These are phyloP conservation scores for Pseudomyrmex pallidus DNA, from an alignment of 1,140 invertebrate species.

Conservation along the genomic window DNA sequence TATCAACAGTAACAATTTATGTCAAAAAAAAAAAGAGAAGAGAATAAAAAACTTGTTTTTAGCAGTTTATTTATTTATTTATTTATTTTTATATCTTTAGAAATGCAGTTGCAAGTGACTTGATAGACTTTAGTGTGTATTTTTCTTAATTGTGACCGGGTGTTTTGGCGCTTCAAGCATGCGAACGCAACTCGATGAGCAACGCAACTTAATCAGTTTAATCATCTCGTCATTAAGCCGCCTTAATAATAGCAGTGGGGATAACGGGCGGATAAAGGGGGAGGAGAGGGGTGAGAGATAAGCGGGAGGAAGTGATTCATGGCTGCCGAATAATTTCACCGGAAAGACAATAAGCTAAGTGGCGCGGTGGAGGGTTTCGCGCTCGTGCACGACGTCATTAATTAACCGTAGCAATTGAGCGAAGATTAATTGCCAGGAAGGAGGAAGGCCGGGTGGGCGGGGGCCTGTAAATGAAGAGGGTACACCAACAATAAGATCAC, in stretches of 20 bases:
- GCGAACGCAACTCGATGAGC: slow-evolving; percentile 33
- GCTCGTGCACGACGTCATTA: slow-evolving; percentile 75
- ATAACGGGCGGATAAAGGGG: background rate
- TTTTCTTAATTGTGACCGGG: slow-evolving; percentile 3
- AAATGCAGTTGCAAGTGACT: background rate
- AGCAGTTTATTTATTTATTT: background rate
- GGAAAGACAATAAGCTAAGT: slow-evolving; percentile 78
- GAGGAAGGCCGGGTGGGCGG: slow-evolving; percentile 51
- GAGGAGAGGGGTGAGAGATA: too few species aligned
- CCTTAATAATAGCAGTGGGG: slow-evolving; percentile 58
- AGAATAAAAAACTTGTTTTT: background rate
- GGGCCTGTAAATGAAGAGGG: slow-evolving; percentile 56
- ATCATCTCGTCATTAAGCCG: slow-evolving; percentile 67
- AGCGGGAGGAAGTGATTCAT: slow-evolving; percentile 67
- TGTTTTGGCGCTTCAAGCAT: background rate
- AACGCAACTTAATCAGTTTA: slow-evolving; percentile 62
- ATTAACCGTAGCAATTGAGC: slow-evolving; percentile 78
- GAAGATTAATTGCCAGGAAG: slow-evolving; percentile 75
- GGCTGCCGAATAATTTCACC: slow-evolving; percentile 73
- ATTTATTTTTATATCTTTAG: background rate
- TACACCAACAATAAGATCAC: slow-evolving; percentile 72
- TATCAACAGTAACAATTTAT: background rate
- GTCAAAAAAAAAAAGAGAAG: background rate
- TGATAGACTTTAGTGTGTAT: background rate
- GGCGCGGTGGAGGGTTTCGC: slow-evolving; percentile 59